phyloP scores from a whole-genome alignment of 2,888 invertebrate species.

The Xestia ashworthii region DNA sequence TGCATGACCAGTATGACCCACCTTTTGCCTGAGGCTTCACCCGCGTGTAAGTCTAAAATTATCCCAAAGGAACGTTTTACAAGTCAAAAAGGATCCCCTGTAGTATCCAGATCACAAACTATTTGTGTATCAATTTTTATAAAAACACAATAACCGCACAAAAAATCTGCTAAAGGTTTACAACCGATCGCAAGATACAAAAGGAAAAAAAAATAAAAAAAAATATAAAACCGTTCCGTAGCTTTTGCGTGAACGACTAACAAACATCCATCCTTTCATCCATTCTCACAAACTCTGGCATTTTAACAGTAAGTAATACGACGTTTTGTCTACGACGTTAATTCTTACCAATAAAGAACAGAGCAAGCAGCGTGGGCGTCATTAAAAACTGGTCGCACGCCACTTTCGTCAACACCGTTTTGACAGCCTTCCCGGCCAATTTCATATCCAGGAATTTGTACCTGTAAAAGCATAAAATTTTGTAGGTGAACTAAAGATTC shows the following conservation, averaged over 20 bases:
- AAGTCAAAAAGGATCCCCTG: too few species aligned
- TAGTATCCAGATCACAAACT: not conserved
- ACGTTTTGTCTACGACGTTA: not conserved
- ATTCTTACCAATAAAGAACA: constrained; percentile 93
- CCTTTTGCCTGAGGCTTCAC: too few species aligned
- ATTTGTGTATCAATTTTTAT: not conserved
- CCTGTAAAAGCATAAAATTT: constrained; percentile 86
- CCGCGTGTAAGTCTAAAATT: not conserved
- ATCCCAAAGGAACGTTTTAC: not conserved
- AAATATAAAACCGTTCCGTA: not conserved
- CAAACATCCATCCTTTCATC: not conserved
- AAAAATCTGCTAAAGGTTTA: too few species aligned
- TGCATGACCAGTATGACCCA: too few species aligned
- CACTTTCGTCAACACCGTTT: constrained; percentile 92
- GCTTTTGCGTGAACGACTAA: not conserved
- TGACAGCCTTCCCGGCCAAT: constrained; percentile 92
- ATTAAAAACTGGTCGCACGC: constrained; percentile 94
- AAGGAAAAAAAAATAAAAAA: too few species aligned
- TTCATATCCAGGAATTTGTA: constrained; percentile 94
- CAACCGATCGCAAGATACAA: too few species aligned
- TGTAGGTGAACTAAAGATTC: not conserved
- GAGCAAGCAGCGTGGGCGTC: constrained; percentile 93
- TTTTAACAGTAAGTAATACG: not conserved
- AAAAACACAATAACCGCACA: too few species aligned
- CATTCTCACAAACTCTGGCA: not conserved